These are phyloP conservation scores for Criorhina ranunculi DNA, from an alignment of 2,888 invertebrate genomes.

Conservation along the genomic window DNA sequence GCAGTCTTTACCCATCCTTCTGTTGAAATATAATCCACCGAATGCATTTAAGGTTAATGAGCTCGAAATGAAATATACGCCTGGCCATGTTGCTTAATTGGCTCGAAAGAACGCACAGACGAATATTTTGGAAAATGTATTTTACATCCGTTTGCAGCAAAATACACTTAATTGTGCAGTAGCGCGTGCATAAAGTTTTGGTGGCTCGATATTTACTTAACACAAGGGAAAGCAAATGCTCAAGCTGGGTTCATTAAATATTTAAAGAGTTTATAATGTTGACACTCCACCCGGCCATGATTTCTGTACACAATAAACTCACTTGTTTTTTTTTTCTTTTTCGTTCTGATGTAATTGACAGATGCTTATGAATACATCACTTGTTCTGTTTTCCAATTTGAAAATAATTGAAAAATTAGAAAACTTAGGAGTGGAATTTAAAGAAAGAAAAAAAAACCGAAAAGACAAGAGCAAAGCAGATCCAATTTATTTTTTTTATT, in stretches of 20 bases:
- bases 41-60: constrained; percentile 58
- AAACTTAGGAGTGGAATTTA: constrained; percentile 12
- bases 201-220: background rate
- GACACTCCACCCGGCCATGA: background rate
- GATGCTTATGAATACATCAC: constrained; percentile 20
- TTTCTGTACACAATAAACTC: background rate
- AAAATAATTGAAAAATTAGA: constrained; percentile 18
- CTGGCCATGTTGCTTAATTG: constrained; percentile 41
- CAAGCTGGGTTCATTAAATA: background rate
- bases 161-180: constrained; percentile 23
- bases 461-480: background rate
- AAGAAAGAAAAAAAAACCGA: background rate
- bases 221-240: background rate
- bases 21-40: constrained; percentile 15
- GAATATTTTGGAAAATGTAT: constrained; percentile 20
- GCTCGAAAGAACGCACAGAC: constrained; percentile 36
- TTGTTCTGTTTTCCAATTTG: constrained; percentile 10
- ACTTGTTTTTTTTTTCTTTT: background rate
- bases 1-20: constrained; percentile 3
- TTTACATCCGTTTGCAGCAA: constrained; percentile 12
- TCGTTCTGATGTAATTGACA: constrained; percentile 1
- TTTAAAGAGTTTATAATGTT: constrained; percentile 12
- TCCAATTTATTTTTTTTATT: constrained; percentile 1
- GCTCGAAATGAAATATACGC: constrained; percentile 48
- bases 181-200: background rate